These are phyloP conservation scores for Acleris laterana DNA, from an alignment of 2,888 invertebrate genomes.

Conservation along the genomic window DNA sequence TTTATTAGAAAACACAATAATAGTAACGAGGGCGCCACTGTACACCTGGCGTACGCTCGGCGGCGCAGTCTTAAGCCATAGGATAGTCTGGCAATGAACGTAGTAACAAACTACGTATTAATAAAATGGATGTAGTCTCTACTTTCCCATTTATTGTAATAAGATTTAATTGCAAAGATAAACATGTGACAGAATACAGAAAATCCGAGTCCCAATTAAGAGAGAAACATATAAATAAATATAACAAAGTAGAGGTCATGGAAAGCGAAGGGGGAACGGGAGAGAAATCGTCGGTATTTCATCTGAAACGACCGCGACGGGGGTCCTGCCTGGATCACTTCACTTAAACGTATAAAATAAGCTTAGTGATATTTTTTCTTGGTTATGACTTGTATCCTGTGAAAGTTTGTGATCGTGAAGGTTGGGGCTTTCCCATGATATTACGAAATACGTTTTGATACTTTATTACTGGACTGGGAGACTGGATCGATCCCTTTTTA, in stretches of 20 bases:
- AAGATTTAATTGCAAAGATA: conserved; percentile 33
- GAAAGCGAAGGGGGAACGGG: conserved; percentile 7
- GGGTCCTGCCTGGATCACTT: conserved; percentile 9
- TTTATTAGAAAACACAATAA: too few species aligned
- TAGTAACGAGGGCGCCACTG: too few species aligned
- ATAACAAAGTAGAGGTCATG: conserved; percentile 10
- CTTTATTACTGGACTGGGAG: not conserved
- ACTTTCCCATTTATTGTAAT: not conserved
- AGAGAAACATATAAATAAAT: conserved; percentile 11
- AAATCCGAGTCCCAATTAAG: conserved; percentile 10
- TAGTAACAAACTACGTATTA: not conserved
- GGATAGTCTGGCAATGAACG: not conserved
- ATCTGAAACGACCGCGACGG: conserved; percentile 12
- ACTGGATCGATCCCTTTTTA: not conserved
- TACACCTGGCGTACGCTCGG: too few species aligned
- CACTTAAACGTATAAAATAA: conserved; percentile 13
- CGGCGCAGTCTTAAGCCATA: too few species aligned
- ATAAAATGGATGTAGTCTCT: not conserved
- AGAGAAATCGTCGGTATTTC: conserved; percentile 17
- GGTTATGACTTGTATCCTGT: conserved; percentile 1
- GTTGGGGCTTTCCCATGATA: not conserved
- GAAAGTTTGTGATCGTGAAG: conserved; percentile 11
- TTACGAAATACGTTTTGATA: not conserved
- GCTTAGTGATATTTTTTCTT: conserved; percentile 5
- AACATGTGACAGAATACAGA: conserved; percentile 4